Base-by-base conservation (phyloP, 2,888 invertebrate species). In the Leptinotarsa rubiginosa region DNA sequence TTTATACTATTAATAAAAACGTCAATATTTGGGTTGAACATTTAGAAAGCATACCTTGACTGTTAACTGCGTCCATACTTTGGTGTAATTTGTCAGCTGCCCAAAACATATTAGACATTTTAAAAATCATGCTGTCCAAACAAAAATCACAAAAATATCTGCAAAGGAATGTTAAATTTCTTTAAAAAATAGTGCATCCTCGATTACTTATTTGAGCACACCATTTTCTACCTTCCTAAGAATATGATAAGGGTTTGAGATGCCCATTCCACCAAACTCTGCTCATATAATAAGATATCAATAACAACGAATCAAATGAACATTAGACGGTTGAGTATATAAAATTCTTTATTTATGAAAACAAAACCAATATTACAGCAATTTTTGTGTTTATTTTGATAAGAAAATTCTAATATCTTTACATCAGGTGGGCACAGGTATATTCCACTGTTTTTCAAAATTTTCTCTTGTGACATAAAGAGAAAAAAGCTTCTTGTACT, bases 31-130 rank as follows among this genome's bases (percentile, higher is more conserved):
- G 65, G 78, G 77, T 73, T 77, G 75, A 74, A 83, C 78, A 80
- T 59, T 73, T 70, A 68, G 71, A 69, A 69, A 59, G 87, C 89
- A 85, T 90, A 92, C 92, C 92, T 92, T 91, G 89, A 84, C 89
- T 89, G 87, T 91, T 90, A 86, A 92, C 92, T 86, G 91, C 90
- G 86, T 91, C 92, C 89, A 92, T 89, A 88, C 91, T 92, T 88
- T 91, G 91, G 89, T 91, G 91, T 87, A 90, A 88, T 85, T 90
- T 89, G 84, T 89, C 90, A 86, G 89, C 89, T 88, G 88, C 88
- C 87, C 83, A 83, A 77, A 62, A 62, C 62, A 62, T 62, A 62
- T 62, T 62, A 62, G 62, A n/a, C 62, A 62, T 62, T 31, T 62
- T 62, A 62, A 62, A 31, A 62, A 31, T 62, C 62, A 62, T 62